These are phyloP conservation scores for Hormiphora californensis DNA, from an alignment of 37 sponge, comb jelly and placozoan genomes.

Conservation along the genomic window DNA sequence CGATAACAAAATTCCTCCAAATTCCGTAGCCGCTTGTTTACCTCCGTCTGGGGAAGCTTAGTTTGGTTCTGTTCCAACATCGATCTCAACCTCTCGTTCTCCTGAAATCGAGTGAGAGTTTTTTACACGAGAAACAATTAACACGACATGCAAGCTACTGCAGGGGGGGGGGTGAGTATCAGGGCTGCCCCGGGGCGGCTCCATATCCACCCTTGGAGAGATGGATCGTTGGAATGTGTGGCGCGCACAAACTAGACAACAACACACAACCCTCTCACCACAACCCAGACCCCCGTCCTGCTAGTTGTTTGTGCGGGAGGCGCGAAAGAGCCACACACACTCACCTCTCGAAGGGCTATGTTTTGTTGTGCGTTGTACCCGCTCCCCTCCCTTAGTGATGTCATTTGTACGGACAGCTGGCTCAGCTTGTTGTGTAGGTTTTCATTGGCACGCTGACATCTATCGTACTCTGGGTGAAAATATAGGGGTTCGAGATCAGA, in stretches of 20 bases:
- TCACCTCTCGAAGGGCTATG: slow-evolving; percentile 34
- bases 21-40: slow-evolving; percentile 20
- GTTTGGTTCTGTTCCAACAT: background rate
- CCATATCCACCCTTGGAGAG: no score
- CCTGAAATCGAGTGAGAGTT: background rate
- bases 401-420: slow-evolving; percentile 16
- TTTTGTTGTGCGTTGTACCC: slow-evolving; percentile 41
- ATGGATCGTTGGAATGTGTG: no score
- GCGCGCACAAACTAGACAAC: no score
- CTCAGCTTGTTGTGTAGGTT: slow-evolving; percentile 31
- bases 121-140: no score
- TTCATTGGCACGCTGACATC: slow-evolving; percentile 18
- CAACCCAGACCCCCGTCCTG: no score
- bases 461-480: slow-evolving; percentile 11
- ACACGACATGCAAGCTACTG: no score
- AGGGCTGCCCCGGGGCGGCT: no score
- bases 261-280: no score
- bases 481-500: background rate
- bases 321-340: no score
- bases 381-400: background rate
- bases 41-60: background rate
- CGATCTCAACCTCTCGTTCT: background rate
- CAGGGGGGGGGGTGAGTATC: no score
- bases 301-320: no score
- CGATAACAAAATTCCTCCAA: slow-evolving; percentile 39